A percentile compares a stretch with the other conserved stretches of the same genome.
phyloP scores from a whole-genome alignment of 2,888 invertebrate genomes.

The Therioaphis trifolii region DNA sequence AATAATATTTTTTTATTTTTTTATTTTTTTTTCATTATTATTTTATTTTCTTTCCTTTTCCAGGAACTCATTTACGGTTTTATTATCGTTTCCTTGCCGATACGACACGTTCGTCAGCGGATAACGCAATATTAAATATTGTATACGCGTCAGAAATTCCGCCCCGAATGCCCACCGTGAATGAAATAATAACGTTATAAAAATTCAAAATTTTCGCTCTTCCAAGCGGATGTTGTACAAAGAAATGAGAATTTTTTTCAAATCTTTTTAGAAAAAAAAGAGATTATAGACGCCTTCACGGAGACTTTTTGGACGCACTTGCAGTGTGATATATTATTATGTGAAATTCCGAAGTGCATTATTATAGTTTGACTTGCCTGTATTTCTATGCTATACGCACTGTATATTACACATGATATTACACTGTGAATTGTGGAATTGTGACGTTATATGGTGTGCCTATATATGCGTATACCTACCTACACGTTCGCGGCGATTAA shows the following conservation, averaged over 20 bases:
- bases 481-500: neutral
- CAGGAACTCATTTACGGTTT: constrained; percentile 27
- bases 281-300: neutral
- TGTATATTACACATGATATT: neutral
- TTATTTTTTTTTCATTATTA: neutral
- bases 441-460: too few species aligned
- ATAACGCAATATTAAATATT: neutral
- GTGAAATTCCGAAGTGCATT: neutral
- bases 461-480: too few species aligned
- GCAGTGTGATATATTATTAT: constrained; percentile 5
- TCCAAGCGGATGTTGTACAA: too few species aligned
- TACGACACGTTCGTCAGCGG: constrained; percentile 42
- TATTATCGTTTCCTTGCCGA: constrained; percentile 40
- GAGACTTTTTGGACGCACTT: neutral
- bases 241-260: too few species aligned
- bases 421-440: too few species aligned
- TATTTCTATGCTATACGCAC: too few species aligned
- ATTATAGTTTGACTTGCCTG: neutral
- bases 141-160: constrained; percentile 26
- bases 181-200: neutral
- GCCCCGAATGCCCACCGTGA: neutral
- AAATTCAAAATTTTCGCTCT: too few species aligned
- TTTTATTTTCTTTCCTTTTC: constrained; percentile 26
- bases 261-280: neutral
- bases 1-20: too few species aligned